A percentile compares a stretch with the other conserved stretches of the same genome.
phyloP scores from a whole-genome alignment of 2,797 vertebrate genomes.

The Brotula barbata region DNA sequence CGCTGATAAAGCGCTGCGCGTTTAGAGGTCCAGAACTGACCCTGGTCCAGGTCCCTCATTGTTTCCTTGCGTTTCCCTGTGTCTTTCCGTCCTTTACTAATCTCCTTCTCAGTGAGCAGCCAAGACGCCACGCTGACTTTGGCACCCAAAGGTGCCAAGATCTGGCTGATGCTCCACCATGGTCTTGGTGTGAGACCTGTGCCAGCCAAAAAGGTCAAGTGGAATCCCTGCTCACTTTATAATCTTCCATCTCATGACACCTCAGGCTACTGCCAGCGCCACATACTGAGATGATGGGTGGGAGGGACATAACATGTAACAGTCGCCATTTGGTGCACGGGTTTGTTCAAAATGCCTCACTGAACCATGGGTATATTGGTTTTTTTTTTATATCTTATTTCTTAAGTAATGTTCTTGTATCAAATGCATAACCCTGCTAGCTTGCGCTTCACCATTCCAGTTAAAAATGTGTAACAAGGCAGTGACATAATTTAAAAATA shows the following conservation, averaged over 20 bases:
- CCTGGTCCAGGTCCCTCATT: background rate
- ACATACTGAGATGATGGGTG: conserved; percentile 4
- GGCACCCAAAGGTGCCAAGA: conserved; percentile 52
- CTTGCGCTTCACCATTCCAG: no score
- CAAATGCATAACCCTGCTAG: no score
- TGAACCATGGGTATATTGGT: background rate
- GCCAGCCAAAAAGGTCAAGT: conserved; percentile 62
- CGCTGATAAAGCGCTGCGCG: background rate
- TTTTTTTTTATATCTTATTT: background rate
- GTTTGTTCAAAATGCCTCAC: conserved; percentile 15
- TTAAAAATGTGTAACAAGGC: background rate
- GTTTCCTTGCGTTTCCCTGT: conserved; percentile 5
- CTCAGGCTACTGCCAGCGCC: conserved; percentile 15
- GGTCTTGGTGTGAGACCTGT: conserved; percentile 21
- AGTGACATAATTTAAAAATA: no score
- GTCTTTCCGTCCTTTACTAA: conserved; percentile 17
- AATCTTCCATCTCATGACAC: conserved; percentile 35
- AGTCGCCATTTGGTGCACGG: conserved; percentile 21
- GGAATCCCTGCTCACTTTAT: conserved; percentile 45
- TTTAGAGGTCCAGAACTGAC: conserved; percentile 6
- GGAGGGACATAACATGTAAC: background rate
- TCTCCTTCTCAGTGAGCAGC: conserved; percentile 45
- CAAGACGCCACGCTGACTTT: conserved; percentile 40
- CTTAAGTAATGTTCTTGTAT: background rate
- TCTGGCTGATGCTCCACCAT: conserved; percentile 42